Evolutionary conservation across 2,888 invertebrate genomes (phyloP).

Genomic region (Aethes cnicana): DNA sequence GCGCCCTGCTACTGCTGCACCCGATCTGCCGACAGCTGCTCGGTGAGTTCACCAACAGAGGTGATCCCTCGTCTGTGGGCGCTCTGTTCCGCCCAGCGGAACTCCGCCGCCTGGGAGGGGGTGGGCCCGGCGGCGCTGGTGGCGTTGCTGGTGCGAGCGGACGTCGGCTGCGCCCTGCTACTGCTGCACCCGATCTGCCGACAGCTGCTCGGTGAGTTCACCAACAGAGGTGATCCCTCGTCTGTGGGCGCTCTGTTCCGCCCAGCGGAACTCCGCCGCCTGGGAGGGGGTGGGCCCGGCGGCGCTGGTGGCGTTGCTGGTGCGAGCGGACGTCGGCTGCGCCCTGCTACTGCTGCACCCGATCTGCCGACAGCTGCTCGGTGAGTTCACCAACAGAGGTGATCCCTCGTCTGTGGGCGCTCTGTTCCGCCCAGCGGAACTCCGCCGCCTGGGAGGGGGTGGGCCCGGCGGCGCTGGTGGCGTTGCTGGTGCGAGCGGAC

Average conservation of each 20-base stretch:
- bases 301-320: constrained; percentile 52
- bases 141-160: constrained; percentile 54
- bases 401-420: constrained; percentile 50
- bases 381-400: constrained; percentile 48
- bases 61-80: constrained; percentile 56
- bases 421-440: constrained; percentile 51
- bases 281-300: constrained; percentile 61
- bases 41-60: constrained; percentile 45
- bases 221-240: constrained; percentile 52
- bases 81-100: constrained; percentile 50
- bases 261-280: constrained; percentile 47
- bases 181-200: constrained; percentile 62
- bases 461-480: constrained; percentile 50
- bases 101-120: constrained; percentile 55
- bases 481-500: constrained; percentile 55
- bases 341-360: constrained; percentile 60
- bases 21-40: constrained; percentile 63
- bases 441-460: constrained; percentile 58
- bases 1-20: constrained; percentile 62
- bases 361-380: constrained; percentile 64
- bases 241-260: constrained; percentile 47
- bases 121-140: constrained; percentile 54
- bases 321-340: constrained; percentile 54
- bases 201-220: constrained; percentile 58
- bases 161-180: constrained; percentile 58